Conservation (phyloP, 2,888 invertebrate species). For the Priocnemis perturbator region DNA sequence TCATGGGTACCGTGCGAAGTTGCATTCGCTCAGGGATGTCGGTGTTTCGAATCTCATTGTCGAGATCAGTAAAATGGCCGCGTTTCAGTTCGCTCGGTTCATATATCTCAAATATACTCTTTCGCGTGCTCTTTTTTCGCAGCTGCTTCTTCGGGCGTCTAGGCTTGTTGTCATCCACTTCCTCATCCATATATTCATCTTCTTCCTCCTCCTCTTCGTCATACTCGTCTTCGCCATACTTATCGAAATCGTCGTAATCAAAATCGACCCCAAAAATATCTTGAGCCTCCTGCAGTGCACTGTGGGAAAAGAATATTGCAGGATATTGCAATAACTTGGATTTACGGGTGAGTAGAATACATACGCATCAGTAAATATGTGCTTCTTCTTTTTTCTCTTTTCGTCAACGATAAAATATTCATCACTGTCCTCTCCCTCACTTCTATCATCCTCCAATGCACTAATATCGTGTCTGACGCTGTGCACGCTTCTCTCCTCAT, state of each 20-base stretch:
- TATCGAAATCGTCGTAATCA: conserved; percentile 93
- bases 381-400: conserved; percentile 86
- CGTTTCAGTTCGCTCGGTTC: conserved; percentile 98
- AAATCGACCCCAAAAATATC: conserved; percentile 99
- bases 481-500: conserved; percentile 85
- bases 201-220: conserved; percentile 89
- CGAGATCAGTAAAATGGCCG: conserved; percentile 95
- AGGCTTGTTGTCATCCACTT: conserved; percentile 79
- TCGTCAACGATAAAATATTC: conserved; percentile 98
- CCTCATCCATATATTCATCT: conserved; percentile 87
- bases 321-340: no score
- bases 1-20: conserved; percentile 90
- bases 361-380: conserved; percentile 91
- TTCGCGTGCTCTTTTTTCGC: conserved; percentile 86
- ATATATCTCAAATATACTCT: conserved; percentile 94
- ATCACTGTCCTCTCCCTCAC: conserved; percentile 88
- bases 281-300: conserved; percentile 96
- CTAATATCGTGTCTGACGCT: conserved; percentile 80
- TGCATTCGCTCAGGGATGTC: conserved; percentile 96
- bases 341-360: conserved; percentile 67
- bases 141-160: conserved; percentile 85
- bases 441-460: conserved; percentile 85
- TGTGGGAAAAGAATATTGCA: conserved; percentile 64
- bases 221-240: conserved; percentile 91
- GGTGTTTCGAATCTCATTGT: conserved; percentile 91